Percentiles rank a stretch among this genome's conserved stretches.
Conservation (phyloP, 2,888 invertebrate species). For the Synergus itoensis region DNA sequence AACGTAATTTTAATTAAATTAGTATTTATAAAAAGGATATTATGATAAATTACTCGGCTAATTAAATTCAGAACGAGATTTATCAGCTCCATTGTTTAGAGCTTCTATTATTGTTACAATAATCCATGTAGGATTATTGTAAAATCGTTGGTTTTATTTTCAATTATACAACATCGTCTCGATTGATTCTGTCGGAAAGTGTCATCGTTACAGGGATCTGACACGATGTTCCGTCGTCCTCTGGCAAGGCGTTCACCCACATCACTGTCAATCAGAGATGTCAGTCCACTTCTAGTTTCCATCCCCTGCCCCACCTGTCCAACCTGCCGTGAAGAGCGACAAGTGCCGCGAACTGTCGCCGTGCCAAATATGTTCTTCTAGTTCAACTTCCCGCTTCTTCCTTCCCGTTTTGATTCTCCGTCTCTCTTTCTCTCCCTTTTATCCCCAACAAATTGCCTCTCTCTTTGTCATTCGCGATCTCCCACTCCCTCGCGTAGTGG, state of each 20-base stretch:
- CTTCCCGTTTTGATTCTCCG: not conserved
- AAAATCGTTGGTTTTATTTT: too few species aligned
- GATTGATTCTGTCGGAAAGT: constrained; percentile 69
- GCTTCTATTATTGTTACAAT: too few species aligned
- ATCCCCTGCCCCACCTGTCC: constrained; percentile 44
- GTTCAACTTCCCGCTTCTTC: not conserved
- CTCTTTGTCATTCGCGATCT: constrained; percentile 1
- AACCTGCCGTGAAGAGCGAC: constrained; percentile 46
- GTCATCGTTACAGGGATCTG: constrained; percentile 69
- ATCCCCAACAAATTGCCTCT: not conserved
- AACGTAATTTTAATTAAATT: not conserved
- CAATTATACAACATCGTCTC: constrained; percentile 1
- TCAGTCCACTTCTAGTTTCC: constrained; percentile 44
- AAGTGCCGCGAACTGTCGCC: constrained; percentile 24
- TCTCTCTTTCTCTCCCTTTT: constrained; percentile 1
- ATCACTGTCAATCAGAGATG: constrained; percentile 64
- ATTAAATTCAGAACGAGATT: too few species aligned
- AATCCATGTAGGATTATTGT: too few species aligned
- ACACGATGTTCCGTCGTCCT: constrained; percentile 55
- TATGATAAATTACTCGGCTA: too few species aligned
- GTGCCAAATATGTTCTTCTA: constrained; percentile 43
- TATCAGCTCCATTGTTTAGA: too few species aligned
- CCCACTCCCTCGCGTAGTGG: not conserved
- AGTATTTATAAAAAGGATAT: not conserved
- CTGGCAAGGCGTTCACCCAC: constrained; percentile 56